Conservation (phyloP, 1,140 invertebrate genomes). For the Drosophila fuyamai region DNA sequence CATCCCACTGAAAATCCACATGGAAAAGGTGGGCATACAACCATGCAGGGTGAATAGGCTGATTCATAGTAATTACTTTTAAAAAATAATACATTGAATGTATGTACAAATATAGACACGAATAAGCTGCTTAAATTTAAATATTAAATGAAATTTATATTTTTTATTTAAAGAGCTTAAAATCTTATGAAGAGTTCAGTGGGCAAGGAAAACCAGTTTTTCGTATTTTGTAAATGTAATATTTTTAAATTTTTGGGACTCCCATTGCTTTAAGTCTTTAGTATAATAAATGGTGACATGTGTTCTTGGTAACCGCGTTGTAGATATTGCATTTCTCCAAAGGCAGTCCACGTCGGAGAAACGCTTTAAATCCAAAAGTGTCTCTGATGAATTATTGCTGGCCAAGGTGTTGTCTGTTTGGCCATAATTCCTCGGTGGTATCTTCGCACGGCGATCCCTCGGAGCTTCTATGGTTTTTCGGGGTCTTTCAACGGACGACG, state of each 20-base stretch:
- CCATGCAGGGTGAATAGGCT: neutral
- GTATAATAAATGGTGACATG: neutral
- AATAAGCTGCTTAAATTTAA: too few species aligned
- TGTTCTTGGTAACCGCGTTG: neutral
- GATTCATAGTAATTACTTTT: neutral
- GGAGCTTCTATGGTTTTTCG: slow-evolving; percentile 3
- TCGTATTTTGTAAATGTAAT: neutral
- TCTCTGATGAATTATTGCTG: slow-evolving; percentile 36
- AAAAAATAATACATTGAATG: neutral
- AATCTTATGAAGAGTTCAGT: too few species aligned
- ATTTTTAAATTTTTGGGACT: neutral
- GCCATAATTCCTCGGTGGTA: slow-evolving; percentile 2
- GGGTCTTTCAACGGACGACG: slow-evolving; percentile 9
- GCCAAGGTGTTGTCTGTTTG: slow-evolving; percentile 37
- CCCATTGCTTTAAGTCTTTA: too few species aligned
- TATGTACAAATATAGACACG: too few species aligned
- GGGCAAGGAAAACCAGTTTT: too few species aligned
- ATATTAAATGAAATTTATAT: too few species aligned
- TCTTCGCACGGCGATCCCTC: neutral
- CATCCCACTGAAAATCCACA: slow-evolving; percentile 10
- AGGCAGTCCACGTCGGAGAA: neutral
- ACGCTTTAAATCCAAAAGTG: slow-evolving; percentile 26
- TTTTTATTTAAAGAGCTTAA: too few species aligned
- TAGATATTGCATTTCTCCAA: neutral
- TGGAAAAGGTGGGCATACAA: neutral